Conservation (phyloP, 2,888 invertebrate species). For the Seira sanloemensis region DNA sequence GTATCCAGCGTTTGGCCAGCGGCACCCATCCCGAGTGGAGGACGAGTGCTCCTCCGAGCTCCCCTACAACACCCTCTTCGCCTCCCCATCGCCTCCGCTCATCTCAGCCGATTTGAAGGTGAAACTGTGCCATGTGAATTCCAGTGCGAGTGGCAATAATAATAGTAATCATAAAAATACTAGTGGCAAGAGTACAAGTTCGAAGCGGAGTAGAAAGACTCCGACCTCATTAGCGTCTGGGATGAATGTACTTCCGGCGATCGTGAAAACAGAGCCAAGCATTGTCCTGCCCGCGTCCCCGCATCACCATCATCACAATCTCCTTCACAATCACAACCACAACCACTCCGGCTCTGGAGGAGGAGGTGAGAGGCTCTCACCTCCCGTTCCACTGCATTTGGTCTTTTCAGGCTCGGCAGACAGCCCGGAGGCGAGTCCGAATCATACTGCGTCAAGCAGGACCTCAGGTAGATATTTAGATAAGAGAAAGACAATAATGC, state of each 20-base stretch:
- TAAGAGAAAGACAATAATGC: not conserved
- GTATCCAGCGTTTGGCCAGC: slow-evolving; percentile 38
- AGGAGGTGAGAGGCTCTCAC: slow-evolving; percentile 43
- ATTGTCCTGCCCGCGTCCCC: slow-evolving; percentile 44
- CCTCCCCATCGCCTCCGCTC: not conserved
- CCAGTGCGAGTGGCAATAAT: not conserved
- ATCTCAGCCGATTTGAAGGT: not conserved
- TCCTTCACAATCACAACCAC: not conserved
- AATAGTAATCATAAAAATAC: not conserved
- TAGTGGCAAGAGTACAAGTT: not conserved
- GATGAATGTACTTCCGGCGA: slow-evolving; percentile 57
- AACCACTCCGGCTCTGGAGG: slow-evolving; percentile 22
- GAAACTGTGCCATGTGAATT: not conserved
- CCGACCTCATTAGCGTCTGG: slow-evolving; percentile 13
- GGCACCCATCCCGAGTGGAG: not conserved
- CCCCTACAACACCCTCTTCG: not conserved
- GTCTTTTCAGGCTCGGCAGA: slow-evolving; percentile 42
- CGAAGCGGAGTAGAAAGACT: not conserved
- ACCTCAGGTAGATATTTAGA: slow-evolving; percentile 31
- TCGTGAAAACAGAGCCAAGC: slow-evolving; percentile 57
- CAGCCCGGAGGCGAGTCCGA: slow-evolving; percentile 37
- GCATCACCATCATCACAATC: slow-evolving; percentile 31
- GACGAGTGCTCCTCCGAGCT: not conserved
- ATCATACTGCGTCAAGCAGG: no score
- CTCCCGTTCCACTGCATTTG: slow-evolving; percentile 49